Conservation (phyloP, 64 coral and sea anemone species). For the Astreopora myriophthalma region DNA sequence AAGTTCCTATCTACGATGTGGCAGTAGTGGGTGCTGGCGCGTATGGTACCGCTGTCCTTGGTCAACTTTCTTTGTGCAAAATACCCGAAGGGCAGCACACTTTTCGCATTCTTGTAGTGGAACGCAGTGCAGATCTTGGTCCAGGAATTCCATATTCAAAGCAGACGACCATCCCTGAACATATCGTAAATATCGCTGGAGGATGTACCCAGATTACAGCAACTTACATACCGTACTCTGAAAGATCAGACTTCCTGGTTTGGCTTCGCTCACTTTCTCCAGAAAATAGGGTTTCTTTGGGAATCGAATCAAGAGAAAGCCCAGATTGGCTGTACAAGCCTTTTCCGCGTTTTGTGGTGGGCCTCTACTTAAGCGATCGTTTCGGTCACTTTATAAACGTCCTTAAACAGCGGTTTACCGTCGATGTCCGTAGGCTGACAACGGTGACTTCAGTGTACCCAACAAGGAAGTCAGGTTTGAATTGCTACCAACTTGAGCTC, state of each 20-base stretch:
- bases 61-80: slow-evolving; percentile 7
- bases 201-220: slow-evolving; percentile 54
- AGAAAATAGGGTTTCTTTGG: slow-evolving; percentile 1
- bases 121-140: not conserved
- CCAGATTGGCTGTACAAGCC: slow-evolving; percentile 25
- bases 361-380: slow-evolving; percentile 60
- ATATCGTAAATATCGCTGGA: slow-evolving; percentile 57
- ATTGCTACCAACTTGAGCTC: slow-evolving; percentile 23
- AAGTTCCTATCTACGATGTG: slow-evolving; percentile 12
- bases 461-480: too few relatives aligned
- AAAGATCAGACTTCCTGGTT: slow-evolving; percentile 25
- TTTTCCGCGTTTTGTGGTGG: slow-evolving; percentile 59
- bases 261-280: slow-evolving; percentile 33
- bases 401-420: slow-evolving; percentile 36
- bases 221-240: slow-evolving; percentile 10
- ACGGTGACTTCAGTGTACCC: slow-evolving; percentile 8
- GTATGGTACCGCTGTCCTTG: slow-evolving; percentile 38
- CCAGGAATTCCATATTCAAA: slow-evolving; percentile 43
- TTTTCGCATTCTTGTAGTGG: slow-evolving; percentile 30
- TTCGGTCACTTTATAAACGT: slow-evolving; percentile 41
- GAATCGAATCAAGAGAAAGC: not conserved
- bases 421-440: not conserved
- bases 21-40: slow-evolving; percentile 36
- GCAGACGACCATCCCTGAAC: slow-evolving; percentile 39
- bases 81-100: not conserved